These are phyloP conservation scores for Epinotia ramella DNA, from an alignment of 2,888 invertebrate genomes.

Conservation along the genomic window DNA sequence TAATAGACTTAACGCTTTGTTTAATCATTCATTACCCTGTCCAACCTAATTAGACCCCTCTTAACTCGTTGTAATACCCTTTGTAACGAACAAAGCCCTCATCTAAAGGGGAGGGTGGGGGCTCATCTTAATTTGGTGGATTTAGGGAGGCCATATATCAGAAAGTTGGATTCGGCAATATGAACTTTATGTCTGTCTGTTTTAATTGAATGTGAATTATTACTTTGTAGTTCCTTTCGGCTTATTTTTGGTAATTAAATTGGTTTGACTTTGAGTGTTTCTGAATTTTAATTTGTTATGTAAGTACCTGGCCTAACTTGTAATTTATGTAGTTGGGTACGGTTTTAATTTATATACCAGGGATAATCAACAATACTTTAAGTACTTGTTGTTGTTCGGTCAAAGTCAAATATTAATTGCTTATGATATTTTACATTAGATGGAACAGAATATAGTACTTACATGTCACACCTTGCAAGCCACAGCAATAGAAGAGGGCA, in stretches of 20 bases:
- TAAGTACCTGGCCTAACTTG: not conserved
- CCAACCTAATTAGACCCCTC: conserved; percentile 69
- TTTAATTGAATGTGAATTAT: conserved; percentile 74
- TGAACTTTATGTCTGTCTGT: conserved; percentile 73
- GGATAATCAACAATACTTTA: too few species aligned
- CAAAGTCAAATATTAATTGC: too few species aligned
- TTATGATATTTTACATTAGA: too few species aligned
- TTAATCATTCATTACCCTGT: conserved; percentile 80
- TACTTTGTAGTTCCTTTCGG: conserved; percentile 56
- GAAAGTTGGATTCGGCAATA: conserved; percentile 72
- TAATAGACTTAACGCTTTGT: conserved; percentile 83
- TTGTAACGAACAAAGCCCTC: conserved; percentile 61
- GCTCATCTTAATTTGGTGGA: conserved; percentile 56
- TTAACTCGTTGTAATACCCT: conserved; percentile 62
- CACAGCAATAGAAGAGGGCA: too few species aligned
- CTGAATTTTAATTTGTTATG: conserved; percentile 40
- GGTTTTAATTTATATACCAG: not conserved
- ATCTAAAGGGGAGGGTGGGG: conserved; percentile 53
- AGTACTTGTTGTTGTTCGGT: too few species aligned
- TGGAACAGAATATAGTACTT: too few species aligned
- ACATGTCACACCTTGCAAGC: too few species aligned
- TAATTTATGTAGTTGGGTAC: not conserved
- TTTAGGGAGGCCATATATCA: conserved; percentile 73
- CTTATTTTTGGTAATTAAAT: conserved; percentile 37
- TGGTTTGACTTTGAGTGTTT: conserved; percentile 19